Evolutionary conservation across 1,140 invertebrate species (phyloP).

Genomic region (Drosophila prosaltans): DNA sequence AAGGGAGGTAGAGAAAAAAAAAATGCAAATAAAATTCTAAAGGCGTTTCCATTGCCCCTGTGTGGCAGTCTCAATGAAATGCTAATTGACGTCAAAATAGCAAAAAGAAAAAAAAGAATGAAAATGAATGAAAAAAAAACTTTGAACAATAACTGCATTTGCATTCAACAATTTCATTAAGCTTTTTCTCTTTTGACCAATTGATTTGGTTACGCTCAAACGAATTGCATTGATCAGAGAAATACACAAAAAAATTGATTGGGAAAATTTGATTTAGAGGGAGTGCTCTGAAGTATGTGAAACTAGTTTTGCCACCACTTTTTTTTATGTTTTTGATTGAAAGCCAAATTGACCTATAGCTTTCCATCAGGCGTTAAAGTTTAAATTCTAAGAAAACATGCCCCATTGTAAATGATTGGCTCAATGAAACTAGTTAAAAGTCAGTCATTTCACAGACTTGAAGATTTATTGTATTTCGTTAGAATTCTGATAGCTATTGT

Average conservation of each 20-base stretch:
- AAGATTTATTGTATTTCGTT: constrained; percentile 47
- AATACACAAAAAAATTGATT: not conserved
- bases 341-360: not conserved
- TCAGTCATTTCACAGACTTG: constrained; percentile 30
- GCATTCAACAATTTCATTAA: constrained; percentile 16
- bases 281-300: not conserved
- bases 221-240: constrained; percentile 10
- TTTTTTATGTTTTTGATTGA: not conserved
- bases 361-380: not conserved
- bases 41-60: not conserved
- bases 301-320: not conserved
- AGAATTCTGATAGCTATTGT: constrained; percentile 23
- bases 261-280: constrained; percentile 1
- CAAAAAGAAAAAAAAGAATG: not conserved
- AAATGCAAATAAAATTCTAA: constrained; percentile 2
- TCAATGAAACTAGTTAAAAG: constrained; percentile 46
- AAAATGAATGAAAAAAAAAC: not conserved
- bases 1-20: not conserved
- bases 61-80: constrained; percentile 6
- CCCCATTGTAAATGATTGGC: constrained; percentile 29
- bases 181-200: constrained; percentile 1
- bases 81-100: constrained; percentile 8
- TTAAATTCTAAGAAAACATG: constrained; percentile 25
- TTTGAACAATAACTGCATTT: constrained; percentile 13
- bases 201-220: constrained; percentile 20